Base-by-base conservation (phyloP, 2,888 invertebrate genomes). In the Drosophila stalkeri region DNA sequence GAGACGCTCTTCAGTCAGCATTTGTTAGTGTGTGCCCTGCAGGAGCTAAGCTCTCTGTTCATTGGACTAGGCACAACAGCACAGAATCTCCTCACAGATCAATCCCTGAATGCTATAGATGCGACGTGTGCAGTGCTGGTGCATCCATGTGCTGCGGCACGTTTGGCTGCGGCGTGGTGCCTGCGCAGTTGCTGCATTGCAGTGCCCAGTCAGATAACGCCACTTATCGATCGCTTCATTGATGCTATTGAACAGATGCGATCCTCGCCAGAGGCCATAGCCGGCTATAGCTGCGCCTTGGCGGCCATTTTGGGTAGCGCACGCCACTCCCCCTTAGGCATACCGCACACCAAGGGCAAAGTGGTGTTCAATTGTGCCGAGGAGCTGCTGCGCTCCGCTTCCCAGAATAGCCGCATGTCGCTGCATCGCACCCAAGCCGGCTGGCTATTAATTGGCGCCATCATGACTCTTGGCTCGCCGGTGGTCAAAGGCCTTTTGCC, bases 321-420 rank as follows among this genome's bases (percentile, higher is more conserved):
- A 1, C 95, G 97, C 52, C 94, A 97, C 59, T 99, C 98, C 3
- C 97, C 98, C 0, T 94, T 99, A 16, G 99, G 99, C 20, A 97
- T 99, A 46, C 99, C 99, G 0, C 98, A 99, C 93, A 98, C 97
- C 35, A 98, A 99, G 89, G 99, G 99, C 75, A 99, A 99, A 94
- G 96, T 99, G 72, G 98, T 99, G 43, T 99, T 99, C 93, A 98
- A 98, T 91, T 97, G 98, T 8, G 99, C 99, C 1, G 99, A 99
- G 94, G 99, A 99, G 92, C 93, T 99, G 81, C 93, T 99, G 54
- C 95, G 99, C 75, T 98, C 99, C 73, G 99, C 99, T 1, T 98
- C 98, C 88, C 99, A 99, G 94, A 99, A 98, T 93, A 98, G 98
- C 92, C 95, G 99, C 59, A 94, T 99, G 64, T 99, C 99, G 0